Percentiles rank a stretch among this genome's conserved stretches.
Evolutionary conservation across 2,888 invertebrate species (phyloP).

Genomic region (Aphidius colemani): DNA sequence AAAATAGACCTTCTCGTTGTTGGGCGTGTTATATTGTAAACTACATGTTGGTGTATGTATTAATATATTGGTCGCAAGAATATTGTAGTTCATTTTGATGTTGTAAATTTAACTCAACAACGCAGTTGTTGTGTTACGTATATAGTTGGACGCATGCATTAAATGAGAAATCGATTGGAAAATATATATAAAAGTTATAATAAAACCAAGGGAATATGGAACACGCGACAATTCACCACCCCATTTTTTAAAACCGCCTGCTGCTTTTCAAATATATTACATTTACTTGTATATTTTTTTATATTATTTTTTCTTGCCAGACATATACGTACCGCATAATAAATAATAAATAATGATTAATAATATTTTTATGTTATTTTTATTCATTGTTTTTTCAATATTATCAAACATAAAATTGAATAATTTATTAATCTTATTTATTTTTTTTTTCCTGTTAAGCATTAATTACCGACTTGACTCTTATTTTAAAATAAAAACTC

Average conservation of each 20-base stretch:
- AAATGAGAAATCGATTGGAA: conserved; percentile 18
- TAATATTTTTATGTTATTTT: no score
- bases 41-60: conserved; percentile 24
- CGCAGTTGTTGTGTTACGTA: conserved; percentile 40
- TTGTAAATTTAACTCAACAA: conserved; percentile 46
- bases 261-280: no score
- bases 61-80: conserved; percentile 35
- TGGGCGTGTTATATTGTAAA: conserved; percentile 45
- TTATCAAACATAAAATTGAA: no score
- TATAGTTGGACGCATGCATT: conserved; percentile 12
- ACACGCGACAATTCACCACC: conserved; percentile 10
- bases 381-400: no score
- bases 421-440: no score
- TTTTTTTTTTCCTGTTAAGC: no score
- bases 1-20: conserved; percentile 43
- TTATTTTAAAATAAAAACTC: no score
- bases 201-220: conserved; percentile 17
- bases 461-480: not conserved
- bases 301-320: not conserved
- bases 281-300: no score
- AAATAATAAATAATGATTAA: not conserved
- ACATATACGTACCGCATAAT: conserved; percentile 1
- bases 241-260: not conserved
- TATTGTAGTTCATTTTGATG: conserved; percentile 28
- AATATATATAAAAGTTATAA: conserved; percentile 16